phyloP scores from a whole-genome alignment of 1,140 invertebrate genomes.

The Megalopta genalis region DNA sequence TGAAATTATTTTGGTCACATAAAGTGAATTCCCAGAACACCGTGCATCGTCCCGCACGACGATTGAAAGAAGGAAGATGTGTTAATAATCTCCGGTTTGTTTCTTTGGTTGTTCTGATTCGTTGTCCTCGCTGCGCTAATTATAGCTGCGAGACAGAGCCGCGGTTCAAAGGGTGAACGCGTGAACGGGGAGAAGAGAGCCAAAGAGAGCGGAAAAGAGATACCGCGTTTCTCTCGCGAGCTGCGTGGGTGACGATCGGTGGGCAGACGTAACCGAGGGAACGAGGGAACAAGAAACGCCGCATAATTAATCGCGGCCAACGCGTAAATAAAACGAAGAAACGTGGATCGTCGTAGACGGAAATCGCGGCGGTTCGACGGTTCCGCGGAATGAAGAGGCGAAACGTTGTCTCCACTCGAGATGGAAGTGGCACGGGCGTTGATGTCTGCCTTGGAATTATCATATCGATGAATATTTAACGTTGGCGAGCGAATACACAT shows the following conservation, averaged over 20 bases:
- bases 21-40: no score
- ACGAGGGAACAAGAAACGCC: not conserved
- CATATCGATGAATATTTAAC: conserved; percentile 52
- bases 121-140: conserved; percentile 30
- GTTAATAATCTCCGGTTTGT: conserved; percentile 34
- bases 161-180: conserved; percentile 29
- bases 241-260: conserved; percentile 25
- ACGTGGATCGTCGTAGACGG: not conserved
- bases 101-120: not conserved
- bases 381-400: conserved; percentile 11
- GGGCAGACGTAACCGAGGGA: not conserved
- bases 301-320: no score
- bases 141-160: conserved; percentile 16
- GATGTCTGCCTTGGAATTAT: conserved; percentile 19
- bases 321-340: not conserved
- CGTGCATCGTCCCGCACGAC: no score
- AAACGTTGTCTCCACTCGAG: not conserved
- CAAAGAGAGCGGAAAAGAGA: conserved; percentile 45
- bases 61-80: not conserved
- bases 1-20: no score
- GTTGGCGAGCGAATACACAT: conserved; percentile 11
- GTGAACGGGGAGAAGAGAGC: conserved; percentile 27
- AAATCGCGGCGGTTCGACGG: not conserved
- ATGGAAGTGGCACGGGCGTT: conserved; percentile 20
- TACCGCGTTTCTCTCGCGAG: not conserved